Percentiles rank a stretch among this genome's conserved stretches.
phyloP scores from a whole-genome alignment of 37 sponge, comb jelly and placozoan species.

The Ephydatia muelleri region DNA sequence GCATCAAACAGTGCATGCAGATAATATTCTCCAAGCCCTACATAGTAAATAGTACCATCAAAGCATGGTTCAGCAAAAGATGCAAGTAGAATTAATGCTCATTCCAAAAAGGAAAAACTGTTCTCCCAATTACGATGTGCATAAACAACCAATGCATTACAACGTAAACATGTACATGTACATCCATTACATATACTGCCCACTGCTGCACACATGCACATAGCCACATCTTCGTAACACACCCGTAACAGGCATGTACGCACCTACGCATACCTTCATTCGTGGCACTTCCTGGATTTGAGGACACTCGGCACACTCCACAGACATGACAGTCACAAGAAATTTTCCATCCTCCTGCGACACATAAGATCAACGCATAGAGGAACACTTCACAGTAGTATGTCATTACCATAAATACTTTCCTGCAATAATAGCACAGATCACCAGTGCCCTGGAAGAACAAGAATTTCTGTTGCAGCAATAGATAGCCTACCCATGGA shows the following conservation, averaged over 20 bases:
- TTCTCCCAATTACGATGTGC: no score
- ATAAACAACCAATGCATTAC: no score
- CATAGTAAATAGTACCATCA: no score
- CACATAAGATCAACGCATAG: not conserved
- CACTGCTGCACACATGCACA: not conserved
- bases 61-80: no score
- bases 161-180: no score
- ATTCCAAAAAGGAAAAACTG: no score
- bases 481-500: not conserved
- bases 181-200: not conserved
- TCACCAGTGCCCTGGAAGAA: not conserved
- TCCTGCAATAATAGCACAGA: not conserved
- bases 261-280: not conserved
- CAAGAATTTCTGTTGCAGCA: not conserved
- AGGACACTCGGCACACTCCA: not conserved
- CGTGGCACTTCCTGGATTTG: not conserved
- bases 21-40: no score
- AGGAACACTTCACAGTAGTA: not conserved
- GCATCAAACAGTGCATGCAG: no score
- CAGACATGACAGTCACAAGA: not conserved
- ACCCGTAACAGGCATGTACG: not conserved
- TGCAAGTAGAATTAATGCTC: no score
- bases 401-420: not conserved
- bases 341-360: not conserved
- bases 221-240: not conserved